phyloP scores from a whole-genome alignment of 1,140 invertebrate genomes.

The Schmidtea mediterranea region DNA sequence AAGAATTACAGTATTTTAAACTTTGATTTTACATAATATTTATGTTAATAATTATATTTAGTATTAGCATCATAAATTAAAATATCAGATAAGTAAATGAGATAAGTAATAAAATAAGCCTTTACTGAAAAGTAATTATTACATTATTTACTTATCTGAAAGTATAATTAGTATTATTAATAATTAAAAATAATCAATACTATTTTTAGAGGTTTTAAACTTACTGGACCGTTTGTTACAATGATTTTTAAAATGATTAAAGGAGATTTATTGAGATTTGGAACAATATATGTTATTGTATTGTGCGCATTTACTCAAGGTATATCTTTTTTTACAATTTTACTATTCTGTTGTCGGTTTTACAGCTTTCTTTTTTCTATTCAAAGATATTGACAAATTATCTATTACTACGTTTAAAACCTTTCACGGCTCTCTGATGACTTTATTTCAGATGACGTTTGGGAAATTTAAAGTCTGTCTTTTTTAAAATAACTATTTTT shows the following conservation, averaged over 20 bases:
- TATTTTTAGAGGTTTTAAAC: constrained; percentile 47
- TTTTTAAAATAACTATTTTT: constrained; percentile 5
- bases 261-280: constrained; percentile 84
- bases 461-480: constrained; percentile 65
- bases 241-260: constrained; percentile 96
- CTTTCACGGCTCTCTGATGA: constrained; percentile 63
- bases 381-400: constrained; percentile 39
- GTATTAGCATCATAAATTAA: too few species aligned
- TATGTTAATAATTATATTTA: too few species aligned
- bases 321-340: constrained; percentile 11
- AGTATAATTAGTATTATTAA: too few species aligned
- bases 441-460: constrained; percentile 79
- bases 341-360: constrained; percentile 2
- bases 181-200: constrained; percentile 1
- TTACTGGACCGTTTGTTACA: constrained; percentile 84
- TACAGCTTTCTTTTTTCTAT: constrained; percentile 70
- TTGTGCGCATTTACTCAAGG: constrained; percentile 68
- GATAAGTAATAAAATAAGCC: too few species aligned
- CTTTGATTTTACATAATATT: too few species aligned
- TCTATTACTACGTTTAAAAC: constrained; percentile 33
- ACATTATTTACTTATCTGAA: too few species aligned
- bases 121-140: too few species aligned
- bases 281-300: constrained; percentile 74
- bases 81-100: too few species aligned
- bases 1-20: too few species aligned